A percentile compares a stretch with the other conserved stretches of the same genome.
phyloP scores from a whole-genome alignment of 1,140 invertebrate genomes.

The Cydia splendana region DNA sequence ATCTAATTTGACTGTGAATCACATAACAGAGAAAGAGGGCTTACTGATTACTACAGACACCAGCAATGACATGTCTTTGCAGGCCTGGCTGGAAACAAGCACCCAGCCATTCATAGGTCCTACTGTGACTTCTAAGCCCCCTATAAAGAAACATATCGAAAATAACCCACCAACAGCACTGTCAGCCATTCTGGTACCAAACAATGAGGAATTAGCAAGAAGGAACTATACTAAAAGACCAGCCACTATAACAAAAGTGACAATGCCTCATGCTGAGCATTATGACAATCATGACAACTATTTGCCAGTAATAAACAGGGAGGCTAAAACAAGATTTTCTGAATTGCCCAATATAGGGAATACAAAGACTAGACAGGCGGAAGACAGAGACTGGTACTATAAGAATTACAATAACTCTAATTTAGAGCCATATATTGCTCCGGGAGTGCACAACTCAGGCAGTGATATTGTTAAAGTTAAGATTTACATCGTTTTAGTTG shows the following conservation, averaged over 20 bases:
- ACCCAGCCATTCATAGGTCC: slow-evolving; percentile 48
- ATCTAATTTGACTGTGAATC: slow-evolving; percentile 66
- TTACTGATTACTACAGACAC: slow-evolving; percentile 73
- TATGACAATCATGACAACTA: slow-evolving; percentile 58
- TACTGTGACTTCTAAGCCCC: slow-evolving; percentile 50
- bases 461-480: slow-evolving; percentile 33
- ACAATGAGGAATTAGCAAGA: slow-evolving; percentile 53
- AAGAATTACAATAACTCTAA: slow-evolving; percentile 88
- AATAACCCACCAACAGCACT: slow-evolving; percentile 59
- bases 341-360: slow-evolving; percentile 50
- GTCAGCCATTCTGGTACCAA: slow-evolving; percentile 61
- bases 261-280: slow-evolving; percentile 65
- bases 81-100: slow-evolving; percentile 67
- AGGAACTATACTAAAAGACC: slow-evolving; percentile 58
- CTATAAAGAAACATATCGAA: slow-evolving; percentile 60
- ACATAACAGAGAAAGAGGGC: slow-evolving; percentile 70
- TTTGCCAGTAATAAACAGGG: slow-evolving; percentile 68
- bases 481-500: slow-evolving; percentile 26
- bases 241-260: slow-evolving; percentile 74
- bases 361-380: slow-evolving; percentile 64
- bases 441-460: slow-evolving; percentile 63
- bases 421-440: slow-evolving; percentile 83
- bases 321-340: slow-evolving; percentile 72
- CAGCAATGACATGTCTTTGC: slow-evolving; percentile 67
- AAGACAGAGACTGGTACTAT: slow-evolving; percentile 87